Evolutionary conservation across 1,140 invertebrate species (phyloP).

Genomic region (Gonioctena quinquepunctata): DNA sequence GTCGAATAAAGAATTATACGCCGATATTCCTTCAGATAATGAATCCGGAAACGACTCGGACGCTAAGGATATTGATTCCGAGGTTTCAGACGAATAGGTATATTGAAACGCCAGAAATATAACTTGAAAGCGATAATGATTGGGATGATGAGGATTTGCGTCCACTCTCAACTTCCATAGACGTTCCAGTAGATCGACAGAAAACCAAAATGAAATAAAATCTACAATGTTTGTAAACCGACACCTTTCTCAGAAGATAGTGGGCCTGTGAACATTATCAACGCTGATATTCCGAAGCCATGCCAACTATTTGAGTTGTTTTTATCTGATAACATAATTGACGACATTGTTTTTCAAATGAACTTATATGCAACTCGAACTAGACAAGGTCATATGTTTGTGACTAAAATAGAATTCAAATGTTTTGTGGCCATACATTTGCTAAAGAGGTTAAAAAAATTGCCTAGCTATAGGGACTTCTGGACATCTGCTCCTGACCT

Average conservation of each 20-base stretch:
- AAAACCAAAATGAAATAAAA: constrained; percentile 7
- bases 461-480: constrained; percentile 25
- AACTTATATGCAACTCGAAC: no score
- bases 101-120: background rate
- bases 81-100: background rate
- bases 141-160: constrained; percentile 5
- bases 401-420: constrained; percentile 20
- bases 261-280: background rate
- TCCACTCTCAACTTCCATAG: background rate
- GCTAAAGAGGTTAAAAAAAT: constrained; percentile 25
- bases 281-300: background rate
- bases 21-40: background rate
- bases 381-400: background rate
- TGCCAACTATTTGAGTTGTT: constrained; percentile 10
- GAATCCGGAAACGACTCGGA: constrained; percentile 5
- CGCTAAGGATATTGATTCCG: background rate
- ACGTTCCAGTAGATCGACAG: background rate
- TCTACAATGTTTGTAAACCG: background rate
- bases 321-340: constrained; percentile 7
- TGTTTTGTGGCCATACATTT: constrained; percentile 24
- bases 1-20: constrained; percentile 1
- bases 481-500: constrained; percentile 20
- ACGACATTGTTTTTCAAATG: constrained; percentile 19
- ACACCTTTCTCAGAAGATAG: background rate
- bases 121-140: constrained; percentile 4